Percentiles rank a stretch among this genome's conserved stretches.
phyloP scores from a whole-genome alignment of 2,888 invertebrate species.

The Drosophila rubida region DNA sequence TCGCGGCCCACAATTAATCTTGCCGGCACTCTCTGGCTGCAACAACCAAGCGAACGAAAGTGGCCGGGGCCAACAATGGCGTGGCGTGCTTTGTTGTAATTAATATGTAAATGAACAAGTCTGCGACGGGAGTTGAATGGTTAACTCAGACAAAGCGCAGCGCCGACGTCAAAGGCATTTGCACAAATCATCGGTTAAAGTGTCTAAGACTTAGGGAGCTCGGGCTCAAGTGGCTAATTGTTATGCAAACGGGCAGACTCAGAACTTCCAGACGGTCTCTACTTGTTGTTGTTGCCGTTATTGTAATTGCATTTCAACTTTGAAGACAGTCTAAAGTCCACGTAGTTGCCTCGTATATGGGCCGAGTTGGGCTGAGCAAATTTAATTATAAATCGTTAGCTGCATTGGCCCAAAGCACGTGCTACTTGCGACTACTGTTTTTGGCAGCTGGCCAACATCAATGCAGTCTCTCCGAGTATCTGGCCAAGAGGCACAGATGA shows the following conservation, averaged over 20 bases:
- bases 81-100: constrained; percentile 69
- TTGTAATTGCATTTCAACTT: constrained; percentile 46
- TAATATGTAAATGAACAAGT: constrained; percentile 71
- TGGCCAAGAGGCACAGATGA: constrained; percentile 33
- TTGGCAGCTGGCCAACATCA: constrained; percentile 72
- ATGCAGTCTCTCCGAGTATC: constrained; percentile 41
- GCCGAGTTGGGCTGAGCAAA: constrained; percentile 25
- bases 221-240: constrained; percentile 53
- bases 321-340: constrained; percentile 43
- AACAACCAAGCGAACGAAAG: constrained; percentile 10
- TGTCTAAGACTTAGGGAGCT: constrained; percentile 35
- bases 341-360: constrained; percentile 5
- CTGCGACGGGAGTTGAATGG: constrained; percentile 25
- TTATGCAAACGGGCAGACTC: constrained; percentile 64
- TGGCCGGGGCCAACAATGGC: constrained; percentile 19
- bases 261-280: constrained; percentile 31
- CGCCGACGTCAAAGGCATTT: constrained; percentile 70
- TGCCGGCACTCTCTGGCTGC: constrained; percentile 54
- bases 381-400: constrained; percentile 57
- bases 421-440: constrained; percentile 26
- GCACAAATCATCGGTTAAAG: constrained; percentile 70
- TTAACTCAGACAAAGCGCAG: constrained; percentile 56
- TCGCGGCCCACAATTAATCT: constrained; percentile 59
- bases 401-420: constrained; percentile 42
- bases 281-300: constrained; percentile 10